Percentiles rank a stretch among this genome's conserved stretches.
Evolutionary conservation across 2,797 vertebrate genomes (phyloP).

Genomic region (Sebastes oblongus): DNA sequence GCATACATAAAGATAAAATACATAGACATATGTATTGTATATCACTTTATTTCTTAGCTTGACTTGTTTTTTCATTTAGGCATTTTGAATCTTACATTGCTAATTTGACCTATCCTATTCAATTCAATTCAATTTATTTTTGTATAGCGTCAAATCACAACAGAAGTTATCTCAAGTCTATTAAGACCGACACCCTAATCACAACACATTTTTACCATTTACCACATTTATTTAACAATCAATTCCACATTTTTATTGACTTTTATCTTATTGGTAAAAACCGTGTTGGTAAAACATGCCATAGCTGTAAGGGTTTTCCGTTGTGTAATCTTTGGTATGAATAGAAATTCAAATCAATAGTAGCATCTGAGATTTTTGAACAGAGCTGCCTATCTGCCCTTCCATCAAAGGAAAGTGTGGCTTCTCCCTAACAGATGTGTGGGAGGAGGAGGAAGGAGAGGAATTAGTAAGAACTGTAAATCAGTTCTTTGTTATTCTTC

Average conservation of each 20-base stretch:
- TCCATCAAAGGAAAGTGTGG: not conserved
- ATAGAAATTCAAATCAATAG: not conserved
- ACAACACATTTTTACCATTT: not conserved
- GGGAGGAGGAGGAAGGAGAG: slow-evolving; percentile 5
- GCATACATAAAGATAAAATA: not conserved
- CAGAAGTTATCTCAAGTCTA: too few relatives aligned
- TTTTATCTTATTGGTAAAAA: not conserved
- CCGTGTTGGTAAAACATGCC: not conserved
- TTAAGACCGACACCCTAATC: not conserved
- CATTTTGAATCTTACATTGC: not conserved
- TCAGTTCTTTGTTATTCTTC: not conserved
- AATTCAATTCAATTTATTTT: too few relatives aligned
- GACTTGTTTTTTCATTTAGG: not conserved
- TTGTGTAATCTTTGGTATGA: not conserved
- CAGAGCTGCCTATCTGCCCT: not conserved
- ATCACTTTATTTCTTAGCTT: not conserved
- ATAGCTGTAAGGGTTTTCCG: not conserved
- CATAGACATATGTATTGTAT: not conserved
- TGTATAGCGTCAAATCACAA: too few relatives aligned
- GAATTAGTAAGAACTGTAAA: slow-evolving; percentile 10
- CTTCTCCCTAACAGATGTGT: not conserved
- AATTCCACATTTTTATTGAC: not conserved
- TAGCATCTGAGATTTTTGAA: not conserved
- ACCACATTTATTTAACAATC: not conserved
- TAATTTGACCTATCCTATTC: not conserved